A percentile compares a stretch with the other conserved stretches of the same genome.
Conservation (phyloP, 1,140 invertebrate species). For the Drosophila burlai region DNA sequence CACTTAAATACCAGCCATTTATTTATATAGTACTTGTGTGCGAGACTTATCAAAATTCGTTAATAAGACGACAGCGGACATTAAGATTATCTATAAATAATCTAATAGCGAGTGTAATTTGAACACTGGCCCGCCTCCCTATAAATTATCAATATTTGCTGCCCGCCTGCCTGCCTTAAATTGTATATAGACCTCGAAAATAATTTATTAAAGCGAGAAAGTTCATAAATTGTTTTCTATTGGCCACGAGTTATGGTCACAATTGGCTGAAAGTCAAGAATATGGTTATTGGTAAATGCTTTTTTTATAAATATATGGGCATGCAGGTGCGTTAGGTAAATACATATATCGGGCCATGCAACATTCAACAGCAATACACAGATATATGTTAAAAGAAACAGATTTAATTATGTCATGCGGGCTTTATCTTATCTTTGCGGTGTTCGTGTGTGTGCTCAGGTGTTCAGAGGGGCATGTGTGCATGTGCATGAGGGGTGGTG, state of each 20-base stretch:
- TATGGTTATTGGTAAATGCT: constrained; percentile 23
- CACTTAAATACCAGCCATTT: constrained; percentile 56
- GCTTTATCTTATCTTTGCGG: constrained; percentile 18
- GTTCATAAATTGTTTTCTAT: constrained; percentile 25
- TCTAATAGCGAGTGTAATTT: constrained; percentile 42
- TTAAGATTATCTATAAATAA: constrained; percentile 74
- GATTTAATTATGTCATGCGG: constrained; percentile 32
- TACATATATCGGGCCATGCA: constrained; percentile 37
- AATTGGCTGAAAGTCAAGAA: constrained; percentile 53
- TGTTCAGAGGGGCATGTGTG: not conserved
- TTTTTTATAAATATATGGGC: constrained; percentile 7
- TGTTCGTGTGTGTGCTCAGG: constrained; percentile 25
- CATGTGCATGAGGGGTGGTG: constrained; percentile 1
- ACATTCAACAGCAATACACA: constrained; percentile 29
- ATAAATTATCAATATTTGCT: constrained; percentile 54
- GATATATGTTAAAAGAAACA: constrained; percentile 8
- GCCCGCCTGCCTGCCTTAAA: not conserved
- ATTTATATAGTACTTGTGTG: constrained; percentile 43
- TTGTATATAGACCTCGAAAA: constrained; percentile 10
- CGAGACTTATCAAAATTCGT: constrained; percentile 58
- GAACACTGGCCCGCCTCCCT: not conserved
- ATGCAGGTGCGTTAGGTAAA: constrained; percentile 29
- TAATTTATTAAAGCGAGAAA: constrained; percentile 21
- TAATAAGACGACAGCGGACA: constrained; percentile 59
- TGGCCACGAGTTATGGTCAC: constrained; percentile 32